Evolutionary conservation across 2,888 invertebrate genomes (phyloP), one percentile per base, ranked within the genome.

Genomic region (Brenthis daphne): DNA sequence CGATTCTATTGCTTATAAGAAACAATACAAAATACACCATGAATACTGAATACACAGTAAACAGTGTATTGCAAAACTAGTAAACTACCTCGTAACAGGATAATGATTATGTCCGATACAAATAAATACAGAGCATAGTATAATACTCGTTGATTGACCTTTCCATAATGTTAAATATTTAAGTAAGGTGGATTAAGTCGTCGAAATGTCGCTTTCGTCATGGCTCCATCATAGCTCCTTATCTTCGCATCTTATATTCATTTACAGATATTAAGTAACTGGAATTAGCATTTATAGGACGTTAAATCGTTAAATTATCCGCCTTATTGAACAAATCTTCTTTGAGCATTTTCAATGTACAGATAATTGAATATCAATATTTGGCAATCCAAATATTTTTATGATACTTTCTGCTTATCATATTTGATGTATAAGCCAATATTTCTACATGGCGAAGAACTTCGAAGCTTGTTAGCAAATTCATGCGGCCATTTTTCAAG

Each of bases 231-330:
- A 79, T 76, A 79, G 71, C 77, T 72, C 74, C 77, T 76, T 77
- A 73, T 75, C 74, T 75, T 74, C 77, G 77, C 75, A 72, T 77
- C 76, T 79, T 79, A 77, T 77, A 79, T 74, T 81, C 80, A 81
- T 83, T 84, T 84, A 84, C 79, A 79, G 82, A 79, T 82, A 78
- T 76, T 79, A 71, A 72, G 74, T 80, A 81, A 79, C 79, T 77
- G 3, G 80, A 80, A 83, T 82, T 77, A 80, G 77, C 77, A 79
- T 83, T 84, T 78, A 82, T 82, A 81, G 80, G 81, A 82, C 79
- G 77, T 78, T 72, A 74, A 80, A 79, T 83, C 82, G 85, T 85
- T 84, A 84, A 87, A 86, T 84, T 81, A 80, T 81, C 81, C 82
- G 82, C 80, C 20, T 57, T 51, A 65, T 57, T 37, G 11, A 85